These are phyloP conservation scores for Gasterosteus aculeatus DNA, from an alignment of 2,113 vertebrate species.

Conservation along the genomic window DNA sequence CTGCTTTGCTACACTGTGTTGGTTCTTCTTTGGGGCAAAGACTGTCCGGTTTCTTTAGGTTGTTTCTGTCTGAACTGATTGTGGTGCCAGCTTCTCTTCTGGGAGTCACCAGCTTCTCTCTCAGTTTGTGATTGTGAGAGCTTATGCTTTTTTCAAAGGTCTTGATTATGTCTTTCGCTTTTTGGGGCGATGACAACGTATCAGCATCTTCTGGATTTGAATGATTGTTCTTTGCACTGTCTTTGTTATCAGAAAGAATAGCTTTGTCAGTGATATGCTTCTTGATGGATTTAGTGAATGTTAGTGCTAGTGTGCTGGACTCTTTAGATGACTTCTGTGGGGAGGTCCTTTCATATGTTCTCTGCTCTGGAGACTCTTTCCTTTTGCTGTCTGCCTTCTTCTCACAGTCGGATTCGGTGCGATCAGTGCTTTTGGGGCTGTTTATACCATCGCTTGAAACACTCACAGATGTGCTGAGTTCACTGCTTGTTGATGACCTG, in stretches of 20 bases:
- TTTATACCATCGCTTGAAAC: conserved; percentile 77
- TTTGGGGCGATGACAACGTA: conserved; percentile 29
- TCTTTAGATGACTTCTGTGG: conserved; percentile 69
- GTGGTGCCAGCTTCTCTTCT: conserved; percentile 56
- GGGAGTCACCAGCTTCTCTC: conserved; percentile 60
- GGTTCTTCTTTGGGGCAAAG: conserved; percentile 58
- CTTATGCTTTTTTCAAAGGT: conserved; percentile 66
- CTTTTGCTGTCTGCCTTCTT: conserved; percentile 71
- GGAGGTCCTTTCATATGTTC: conserved; percentile 55
- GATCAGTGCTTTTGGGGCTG: conserved; percentile 83
- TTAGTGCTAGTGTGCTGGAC: conserved; percentile 71
- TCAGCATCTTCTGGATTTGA: conserved; percentile 50
- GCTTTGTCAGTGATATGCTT: conserved; percentile 74
- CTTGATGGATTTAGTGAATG: conserved; percentile 77
- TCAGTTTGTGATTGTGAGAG: conserved; percentile 60
- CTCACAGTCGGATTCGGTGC: conserved; percentile 82
- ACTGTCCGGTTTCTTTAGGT: conserved; percentile 52
- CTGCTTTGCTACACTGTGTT: conserved; percentile 33
- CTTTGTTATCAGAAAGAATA: conserved; percentile 60
- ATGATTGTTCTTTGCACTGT: conserved; percentile 37
- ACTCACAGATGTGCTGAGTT: conserved; percentile 80
- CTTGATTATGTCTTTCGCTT: conserved; percentile 39
- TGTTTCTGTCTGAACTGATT: conserved; percentile 56
- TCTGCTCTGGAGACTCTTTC: conserved; percentile 57
- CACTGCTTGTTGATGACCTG: conserved; percentile 82